phyloP scores from a whole-genome alignment of 2,888 invertebrate species.

The Nectonema munidae region DNA sequence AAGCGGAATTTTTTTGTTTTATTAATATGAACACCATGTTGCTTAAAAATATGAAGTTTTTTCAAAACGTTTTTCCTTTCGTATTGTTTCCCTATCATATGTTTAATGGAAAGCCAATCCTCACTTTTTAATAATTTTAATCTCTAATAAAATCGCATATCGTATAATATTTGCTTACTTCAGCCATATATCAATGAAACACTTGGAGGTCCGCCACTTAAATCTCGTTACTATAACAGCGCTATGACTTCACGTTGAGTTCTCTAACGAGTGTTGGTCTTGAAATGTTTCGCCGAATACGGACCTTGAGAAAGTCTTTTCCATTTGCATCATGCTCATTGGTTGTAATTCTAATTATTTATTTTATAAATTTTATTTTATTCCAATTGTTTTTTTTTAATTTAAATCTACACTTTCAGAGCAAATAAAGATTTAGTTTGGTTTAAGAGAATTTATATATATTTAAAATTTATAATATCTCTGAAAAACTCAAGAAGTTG shows the following conservation, averaged over 20 bases:
- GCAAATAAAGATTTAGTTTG: too few relatives aligned
- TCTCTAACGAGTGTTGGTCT: constrained; percentile 73
- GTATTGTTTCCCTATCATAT: constrained; percentile 26
- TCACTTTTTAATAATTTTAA: constrained; percentile 9
- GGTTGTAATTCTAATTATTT: too few relatives aligned
- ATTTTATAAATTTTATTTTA: too few relatives aligned
- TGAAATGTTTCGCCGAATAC: constrained; percentile 75
- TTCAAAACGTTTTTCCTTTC: too few relatives aligned
- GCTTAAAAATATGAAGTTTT: too few relatives aligned
- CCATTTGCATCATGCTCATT: constrained; percentile 86
- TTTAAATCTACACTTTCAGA: too few relatives aligned
- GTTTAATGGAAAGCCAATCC: constrained; percentile 18
- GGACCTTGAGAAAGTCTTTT: constrained; percentile 76
- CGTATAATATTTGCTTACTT: constrained; percentile 14
- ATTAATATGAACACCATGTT: too few relatives aligned
- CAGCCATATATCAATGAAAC: constrained; percentile 8
- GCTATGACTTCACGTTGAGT: constrained; percentile 90
- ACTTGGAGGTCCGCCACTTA: constrained; percentile 21
- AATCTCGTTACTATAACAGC: constrained; percentile 38
- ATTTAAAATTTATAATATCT: too few relatives aligned
- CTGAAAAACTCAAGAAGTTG: too few relatives aligned
- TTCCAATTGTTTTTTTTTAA: too few relatives aligned
- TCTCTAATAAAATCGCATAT: constrained; percentile 13
- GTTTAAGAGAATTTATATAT: too few relatives aligned
- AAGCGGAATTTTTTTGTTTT: too few relatives aligned